Percentiles rank a stretch among this genome's conserved stretches.
Conservation (phyloP, 1,140 invertebrate genomes). For the Potamilus streckersoni region DNA sequence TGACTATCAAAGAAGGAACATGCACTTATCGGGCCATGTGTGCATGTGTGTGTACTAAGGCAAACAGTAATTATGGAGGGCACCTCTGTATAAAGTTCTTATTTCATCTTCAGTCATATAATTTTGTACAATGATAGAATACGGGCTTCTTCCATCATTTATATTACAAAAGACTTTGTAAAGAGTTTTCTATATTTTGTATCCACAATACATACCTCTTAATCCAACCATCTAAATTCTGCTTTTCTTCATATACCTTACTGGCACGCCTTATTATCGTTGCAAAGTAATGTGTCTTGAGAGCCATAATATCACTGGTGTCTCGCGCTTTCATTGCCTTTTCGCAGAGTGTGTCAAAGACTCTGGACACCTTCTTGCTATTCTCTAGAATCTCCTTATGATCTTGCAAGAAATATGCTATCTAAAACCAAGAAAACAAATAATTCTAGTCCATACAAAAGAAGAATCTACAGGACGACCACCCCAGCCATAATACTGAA, state of each 20-base stretch:
- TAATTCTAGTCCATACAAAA: slow-evolving; percentile 1
- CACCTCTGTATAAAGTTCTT: no score
- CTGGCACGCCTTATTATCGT: slow-evolving; percentile 73
- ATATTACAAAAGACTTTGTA: background rate
- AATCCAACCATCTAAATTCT: slow-evolving; percentile 46
- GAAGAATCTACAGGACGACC: background rate
- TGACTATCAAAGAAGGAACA: no score
- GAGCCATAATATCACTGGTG: slow-evolving; percentile 91
- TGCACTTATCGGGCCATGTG: no score
- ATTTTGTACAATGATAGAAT: background rate
- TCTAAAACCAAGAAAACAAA: slow-evolving; percentile 63
- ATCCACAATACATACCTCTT: slow-evolving; percentile 45
- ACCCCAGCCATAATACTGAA: no score
- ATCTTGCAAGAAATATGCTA: slow-evolving; percentile 83
- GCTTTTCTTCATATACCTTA: slow-evolving; percentile 44
- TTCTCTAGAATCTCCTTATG: slow-evolving; percentile 80
- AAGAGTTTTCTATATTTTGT: background rate
- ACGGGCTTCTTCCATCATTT: background rate
- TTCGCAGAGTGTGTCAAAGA: slow-evolving; percentile 86
- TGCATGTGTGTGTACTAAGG: no score
- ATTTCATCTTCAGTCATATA: background rate
- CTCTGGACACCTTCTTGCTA: slow-evolving; percentile 81
- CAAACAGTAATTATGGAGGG: no score
- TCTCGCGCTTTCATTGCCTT: slow-evolving; percentile 87
- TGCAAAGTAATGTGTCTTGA: slow-evolving; percentile 90